Base-by-base conservation (phyloP, 1,140 invertebrate species). In the Zophobas atratus region DNA sequence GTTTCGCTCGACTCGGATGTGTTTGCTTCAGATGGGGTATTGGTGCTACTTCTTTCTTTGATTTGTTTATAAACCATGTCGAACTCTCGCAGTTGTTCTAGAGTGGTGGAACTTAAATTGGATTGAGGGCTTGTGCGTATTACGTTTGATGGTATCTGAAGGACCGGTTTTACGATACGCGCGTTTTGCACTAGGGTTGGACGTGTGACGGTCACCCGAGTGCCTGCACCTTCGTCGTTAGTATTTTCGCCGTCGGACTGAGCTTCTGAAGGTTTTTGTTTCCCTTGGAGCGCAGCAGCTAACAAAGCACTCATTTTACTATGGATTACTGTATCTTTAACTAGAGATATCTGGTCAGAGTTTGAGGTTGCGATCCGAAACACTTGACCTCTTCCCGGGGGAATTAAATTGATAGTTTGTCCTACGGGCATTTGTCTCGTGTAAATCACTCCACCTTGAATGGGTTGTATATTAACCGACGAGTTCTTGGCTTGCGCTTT, bases 41-140 rank as follows among this genome's bases (percentile, higher is more conserved):
- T 81, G 20, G 82, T 85, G 76, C 81, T 85, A 53, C 92, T 93
- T 49, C 93, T 86, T 84, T 94, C 93, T 82, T 94, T 94, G 1
- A 94, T 87, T 86, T 94, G 93, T 84, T 95, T 93, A 51, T 95
- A 87, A 0, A 95, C 93, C 85, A 93, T 93, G 84, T 95, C 94
- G 82, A 95, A 95, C 85, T 95, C 94, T 43, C 93, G 87, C 2
- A 95, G 83, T 81, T 95, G 94, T 84, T 95, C 93, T 34, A 94
- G 84, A 5, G 93, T 94, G 4, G 91, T 90, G 6, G 85, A 86
- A 78, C 85, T 86, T 6, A 86, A 73, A 79, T 80, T 83, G n/a
- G 67, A 71, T 77, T 88, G 87, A 1, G 87, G 88, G 70, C 88
- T 84, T 76, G 87, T 87, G 70, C 89, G 86, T 41, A 90, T 90